Conservation (phyloP, 2,888 invertebrate genomes). For the Podabrus alpinus region DNA sequence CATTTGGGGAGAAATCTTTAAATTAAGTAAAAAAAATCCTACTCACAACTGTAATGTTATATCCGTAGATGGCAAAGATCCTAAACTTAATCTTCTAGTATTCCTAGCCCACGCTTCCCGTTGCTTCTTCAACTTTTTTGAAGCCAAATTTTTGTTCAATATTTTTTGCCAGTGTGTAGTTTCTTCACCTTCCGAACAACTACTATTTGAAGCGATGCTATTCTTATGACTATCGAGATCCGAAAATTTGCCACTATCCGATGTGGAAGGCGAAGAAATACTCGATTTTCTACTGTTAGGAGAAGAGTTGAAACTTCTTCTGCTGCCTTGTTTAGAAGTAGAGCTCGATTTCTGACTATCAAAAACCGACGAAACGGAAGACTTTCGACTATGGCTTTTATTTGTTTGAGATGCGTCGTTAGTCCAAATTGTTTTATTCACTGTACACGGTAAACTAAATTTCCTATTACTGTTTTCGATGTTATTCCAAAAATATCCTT, state of each 20-base stretch:
- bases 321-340: slow-evolving; percentile 15
- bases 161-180: slow-evolving; percentile 49
- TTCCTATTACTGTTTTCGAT: slow-evolving; percentile 14
- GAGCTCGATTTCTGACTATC: slow-evolving; percentile 45
- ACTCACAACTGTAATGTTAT: slow-evolving; percentile 30
- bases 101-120: slow-evolving; percentile 56
- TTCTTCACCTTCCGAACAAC: slow-evolving; percentile 54
- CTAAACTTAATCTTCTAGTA: slow-evolving; percentile 51
- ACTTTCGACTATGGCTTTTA: slow-evolving; percentile 39
- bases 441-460: slow-evolving; percentile 20
- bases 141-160: slow-evolving; percentile 47
- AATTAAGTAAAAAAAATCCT: slow-evolving; percentile 6
- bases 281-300: slow-evolving; percentile 28
- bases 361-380: slow-evolving; percentile 26
- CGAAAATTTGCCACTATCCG: slow-evolving; percentile 46
- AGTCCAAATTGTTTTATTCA: slow-evolving; percentile 6
- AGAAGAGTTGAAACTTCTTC: slow-evolving; percentile 21
- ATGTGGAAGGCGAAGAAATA: slow-evolving; percentile 42
- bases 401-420: slow-evolving; percentile 41
- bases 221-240: slow-evolving; percentile 50
- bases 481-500: slow-evolving; percentile 22
- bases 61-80: slow-evolving; percentile 41
- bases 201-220: slow-evolving; percentile 53
- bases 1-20: background rate
- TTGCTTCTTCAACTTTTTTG: slow-evolving; percentile 53